phyloP scores from a whole-genome alignment of 1,140 invertebrate genomes.

The Euwallacea similis region DNA sequence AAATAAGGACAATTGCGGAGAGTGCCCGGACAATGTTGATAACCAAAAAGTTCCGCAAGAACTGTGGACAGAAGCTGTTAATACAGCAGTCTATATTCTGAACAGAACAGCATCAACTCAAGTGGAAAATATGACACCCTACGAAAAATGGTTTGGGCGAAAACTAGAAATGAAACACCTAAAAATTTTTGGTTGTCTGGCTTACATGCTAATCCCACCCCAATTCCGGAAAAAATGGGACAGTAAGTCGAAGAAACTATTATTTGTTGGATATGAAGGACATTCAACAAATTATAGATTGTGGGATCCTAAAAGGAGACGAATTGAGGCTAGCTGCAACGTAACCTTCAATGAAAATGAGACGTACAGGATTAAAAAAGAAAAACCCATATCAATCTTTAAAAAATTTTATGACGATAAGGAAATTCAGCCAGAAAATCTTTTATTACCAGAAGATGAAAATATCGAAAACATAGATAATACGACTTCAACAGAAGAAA shows the following conservation, averaged over 20 bases:
- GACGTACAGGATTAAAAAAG: conserved; percentile 9
- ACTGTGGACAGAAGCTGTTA: conserved; percentile 57
- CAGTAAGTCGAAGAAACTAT: conserved; percentile 29
- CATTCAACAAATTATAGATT: conserved; percentile 29
- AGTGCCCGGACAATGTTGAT: conserved; percentile 52
- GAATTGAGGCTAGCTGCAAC: conserved; percentile 44
- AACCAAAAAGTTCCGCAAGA: conserved; percentile 48
- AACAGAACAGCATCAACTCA: conserved; percentile 41
- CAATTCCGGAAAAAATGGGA: conserved; percentile 33
- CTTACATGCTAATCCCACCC: conserved; percentile 38
- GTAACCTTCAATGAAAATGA: conserved; percentile 45
- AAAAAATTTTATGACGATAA: conserved; percentile 1
- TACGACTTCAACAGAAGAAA: background rate
- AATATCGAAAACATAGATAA: background rate
- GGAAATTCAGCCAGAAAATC: background rate
- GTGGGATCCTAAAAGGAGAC: conserved; percentile 41
- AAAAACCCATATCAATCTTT: background rate
- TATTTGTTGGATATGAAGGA: conserved; percentile 36
- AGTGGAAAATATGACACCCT: conserved; percentile 9
- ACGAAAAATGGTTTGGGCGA: conserved; percentile 39
- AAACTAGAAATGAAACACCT: conserved; percentile 30
- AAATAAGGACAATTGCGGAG: conserved; percentile 51
- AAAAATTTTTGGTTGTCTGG: conserved; percentile 48
- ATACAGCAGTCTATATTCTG: conserved; percentile 48
- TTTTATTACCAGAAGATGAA: background rate